phyloP scores from a whole-genome alignment of 2,797 vertebrate species.

The Pampus argenteus region DNA sequence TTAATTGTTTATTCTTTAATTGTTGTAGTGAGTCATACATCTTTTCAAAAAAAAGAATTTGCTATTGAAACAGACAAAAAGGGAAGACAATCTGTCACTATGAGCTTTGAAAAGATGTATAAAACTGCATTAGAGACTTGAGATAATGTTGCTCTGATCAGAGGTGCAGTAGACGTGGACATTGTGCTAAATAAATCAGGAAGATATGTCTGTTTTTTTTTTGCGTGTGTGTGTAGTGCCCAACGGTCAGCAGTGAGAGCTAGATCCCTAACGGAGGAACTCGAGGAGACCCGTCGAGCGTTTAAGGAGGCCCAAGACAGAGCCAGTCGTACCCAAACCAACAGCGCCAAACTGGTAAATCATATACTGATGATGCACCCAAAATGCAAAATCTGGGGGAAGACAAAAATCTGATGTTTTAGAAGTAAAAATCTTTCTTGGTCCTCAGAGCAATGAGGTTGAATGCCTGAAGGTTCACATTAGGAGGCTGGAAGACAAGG shows the following conservation, averaged over 20 bases:
- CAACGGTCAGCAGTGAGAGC: conserved; percentile 76
- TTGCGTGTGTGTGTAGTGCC: conserved; percentile 62
- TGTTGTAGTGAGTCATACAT: not conserved
- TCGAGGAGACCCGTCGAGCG: conserved; percentile 77
- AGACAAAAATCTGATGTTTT: not conserved
- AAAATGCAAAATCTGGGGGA: too few species aligned
- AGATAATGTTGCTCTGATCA: too few species aligned
- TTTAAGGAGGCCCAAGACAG: conserved; percentile 81
- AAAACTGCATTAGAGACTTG: too few species aligned
- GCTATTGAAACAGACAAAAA: too few species aligned
- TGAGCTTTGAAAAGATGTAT: too few species aligned
- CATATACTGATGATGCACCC: not conserved
- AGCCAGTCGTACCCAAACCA: conserved; percentile 67
- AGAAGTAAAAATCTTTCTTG: conserved; percentile 11
- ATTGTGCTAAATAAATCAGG: not conserved
- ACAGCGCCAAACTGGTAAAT: conserved; percentile 79
- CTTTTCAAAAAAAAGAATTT: not conserved
- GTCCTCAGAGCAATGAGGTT: conserved; percentile 77
- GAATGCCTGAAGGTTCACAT: conserved; percentile 79
- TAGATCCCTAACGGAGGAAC: conserved; percentile 78
- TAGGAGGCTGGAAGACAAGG: conserved; percentile 82
- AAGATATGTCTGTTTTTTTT: not conserved
- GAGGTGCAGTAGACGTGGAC: not conserved
- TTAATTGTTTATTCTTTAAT: conserved; percentile 6
- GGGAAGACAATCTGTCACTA: too few species aligned